These are phyloP conservation scores for Crenuchus spilurus DNA, from an alignment of 2,797 vertebrate species.

Conservation along the genomic window DNA sequence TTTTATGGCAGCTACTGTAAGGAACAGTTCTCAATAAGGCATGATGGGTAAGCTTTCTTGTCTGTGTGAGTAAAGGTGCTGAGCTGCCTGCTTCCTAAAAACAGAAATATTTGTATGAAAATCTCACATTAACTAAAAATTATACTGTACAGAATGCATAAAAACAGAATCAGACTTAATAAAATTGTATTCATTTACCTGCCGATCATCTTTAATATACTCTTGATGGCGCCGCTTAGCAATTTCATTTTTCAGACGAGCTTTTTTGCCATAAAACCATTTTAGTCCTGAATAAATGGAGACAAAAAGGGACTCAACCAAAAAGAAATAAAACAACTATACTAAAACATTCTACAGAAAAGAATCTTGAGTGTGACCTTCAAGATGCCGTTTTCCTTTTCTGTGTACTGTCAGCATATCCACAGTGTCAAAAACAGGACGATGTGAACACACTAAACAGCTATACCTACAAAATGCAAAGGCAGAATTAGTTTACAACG, in stretches of 20 bases:
- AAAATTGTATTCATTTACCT: constrained; percentile 69
- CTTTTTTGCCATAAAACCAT: constrained; percentile 82
- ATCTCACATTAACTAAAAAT: neutral
- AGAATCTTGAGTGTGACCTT: constrained; percentile 72
- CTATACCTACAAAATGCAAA: constrained; percentile 77
- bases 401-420: constrained; percentile 87
- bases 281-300: constrained; percentile 79
- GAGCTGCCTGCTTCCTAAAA: constrained; percentile 71
- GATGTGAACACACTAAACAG: constrained; percentile 87
- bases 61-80: constrained; percentile 85
- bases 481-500: neutral
- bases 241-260: constrained; percentile 66
- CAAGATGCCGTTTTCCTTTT: constrained; percentile 84
- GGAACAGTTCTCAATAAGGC: constrained; percentile 82
- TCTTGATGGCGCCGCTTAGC: constrained; percentile 76
- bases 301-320: neutral
- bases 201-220: constrained; percentile 71
- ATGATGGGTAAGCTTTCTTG: constrained; percentile 81
- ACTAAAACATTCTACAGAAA: neutral
- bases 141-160: neutral
- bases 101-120: neutral
- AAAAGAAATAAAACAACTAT: neutral
- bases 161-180: neutral
- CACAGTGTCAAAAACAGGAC: constrained; percentile 89
- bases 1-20: constrained; percentile 87